Evolutionary conservation across 2,888 invertebrate genomes (phyloP).

Genomic region (Diplolepis rosae): DNA sequence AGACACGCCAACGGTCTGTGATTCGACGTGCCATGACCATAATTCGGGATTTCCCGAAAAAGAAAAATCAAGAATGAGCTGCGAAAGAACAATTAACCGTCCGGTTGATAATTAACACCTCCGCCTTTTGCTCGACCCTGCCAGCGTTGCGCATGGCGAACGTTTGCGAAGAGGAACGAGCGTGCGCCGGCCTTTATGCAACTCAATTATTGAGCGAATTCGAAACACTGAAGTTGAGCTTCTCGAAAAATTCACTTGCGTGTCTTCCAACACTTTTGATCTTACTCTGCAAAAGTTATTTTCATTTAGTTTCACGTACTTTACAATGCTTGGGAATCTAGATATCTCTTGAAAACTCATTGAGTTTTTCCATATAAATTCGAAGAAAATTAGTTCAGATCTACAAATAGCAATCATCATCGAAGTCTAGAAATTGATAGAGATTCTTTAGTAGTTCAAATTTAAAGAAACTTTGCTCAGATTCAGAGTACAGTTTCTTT

Average conservation of each 20-base stretch:
- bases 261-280: not conserved
- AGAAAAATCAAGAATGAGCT: conserved; percentile 1
- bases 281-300: too few relatives aligned
- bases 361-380: too few relatives aligned
- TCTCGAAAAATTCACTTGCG: not conserved
- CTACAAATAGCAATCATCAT: too few relatives aligned
- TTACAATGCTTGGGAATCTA: too few relatives aligned
- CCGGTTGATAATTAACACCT: conserved; percentile 29
- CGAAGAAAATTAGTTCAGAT: too few relatives aligned
- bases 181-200: conserved; percentile 28
- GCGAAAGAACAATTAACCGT: conserved; percentile 26
- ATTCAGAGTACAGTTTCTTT: too few relatives aligned
- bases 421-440: too few relatives aligned
- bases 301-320: too few relatives aligned
- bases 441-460: too few relatives aligned
- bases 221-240: not conserved
- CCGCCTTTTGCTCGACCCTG: conserved; percentile 17
- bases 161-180: conserved; percentile 1
- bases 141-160: conserved; percentile 27
- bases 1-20: not conserved
- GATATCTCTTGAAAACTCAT: too few relatives aligned
- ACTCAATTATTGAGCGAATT: conserved; percentile 29
- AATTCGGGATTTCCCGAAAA: conserved; percentile 19
- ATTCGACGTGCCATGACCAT: not conserved
- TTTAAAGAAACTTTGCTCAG: too few relatives aligned